A percentile compares a stretch with the other conserved stretches of the same genome.
Conservation (phyloP, 2,797 vertebrate species). For the Denticeps clupeoides region DNA sequence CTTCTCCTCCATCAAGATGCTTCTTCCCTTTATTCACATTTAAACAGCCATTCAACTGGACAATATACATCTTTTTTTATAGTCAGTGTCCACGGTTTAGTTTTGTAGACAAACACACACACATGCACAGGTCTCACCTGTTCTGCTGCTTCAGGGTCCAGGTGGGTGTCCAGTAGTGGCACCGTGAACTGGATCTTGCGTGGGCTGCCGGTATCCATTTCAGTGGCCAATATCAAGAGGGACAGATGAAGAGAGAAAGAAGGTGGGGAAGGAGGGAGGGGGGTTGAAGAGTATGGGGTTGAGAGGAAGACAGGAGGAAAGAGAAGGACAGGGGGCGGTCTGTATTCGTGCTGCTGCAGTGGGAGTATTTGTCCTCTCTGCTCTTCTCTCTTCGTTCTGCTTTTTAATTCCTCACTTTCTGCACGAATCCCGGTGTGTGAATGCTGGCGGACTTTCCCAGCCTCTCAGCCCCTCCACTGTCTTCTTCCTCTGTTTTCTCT, state of each 20-base stretch:
- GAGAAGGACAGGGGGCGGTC: constrained; percentile 9
- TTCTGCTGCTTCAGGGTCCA: constrained; percentile 84
- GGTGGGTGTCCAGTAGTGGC: constrained; percentile 78
- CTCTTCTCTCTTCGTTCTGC: background rate
- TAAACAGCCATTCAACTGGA: too few relatives aligned
- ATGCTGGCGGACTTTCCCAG: background rate
- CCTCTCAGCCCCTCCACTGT: background rate
- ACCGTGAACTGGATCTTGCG: constrained; percentile 87
- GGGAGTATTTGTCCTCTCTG: constrained; percentile 16
- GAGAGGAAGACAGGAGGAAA: background rate
- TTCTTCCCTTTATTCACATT: too few relatives aligned
- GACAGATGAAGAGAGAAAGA: background rate
- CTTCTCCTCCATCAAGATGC: too few relatives aligned
- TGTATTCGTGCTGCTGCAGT: background rate
- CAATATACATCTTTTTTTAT: too few relatives aligned
- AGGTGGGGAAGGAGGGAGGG: background rate
- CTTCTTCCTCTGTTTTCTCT: constrained; percentile 1
- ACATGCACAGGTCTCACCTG: constrained; percentile 55
- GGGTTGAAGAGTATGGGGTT: background rate
- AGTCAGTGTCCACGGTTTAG: too few relatives aligned
- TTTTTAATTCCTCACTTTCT: constrained; percentile 18
- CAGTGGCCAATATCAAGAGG: constrained; percentile 22
- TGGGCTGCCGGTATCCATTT: constrained; percentile 80
- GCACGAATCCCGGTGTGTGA: background rate
- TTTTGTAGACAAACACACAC: background rate